Percentiles rank a stretch among this genome's conserved stretches.
These are phyloP conservation scores for Alces alces DNA, from an alignment of 2,113 vertebrate genomes.

Conservation along the genomic window DNA sequence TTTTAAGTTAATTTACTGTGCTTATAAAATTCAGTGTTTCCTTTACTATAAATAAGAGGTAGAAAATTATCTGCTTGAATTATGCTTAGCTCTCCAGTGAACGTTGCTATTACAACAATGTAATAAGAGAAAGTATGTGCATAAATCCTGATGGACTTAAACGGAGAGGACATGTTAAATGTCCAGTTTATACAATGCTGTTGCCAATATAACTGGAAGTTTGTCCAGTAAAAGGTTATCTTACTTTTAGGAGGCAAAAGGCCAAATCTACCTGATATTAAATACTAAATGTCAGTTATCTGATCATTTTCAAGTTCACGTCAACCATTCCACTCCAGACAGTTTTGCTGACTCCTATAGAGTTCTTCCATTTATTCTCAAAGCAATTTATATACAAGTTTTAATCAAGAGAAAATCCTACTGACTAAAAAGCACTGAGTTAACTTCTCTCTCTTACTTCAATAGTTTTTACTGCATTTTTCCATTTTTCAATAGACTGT, in stretches of 20 bases:
- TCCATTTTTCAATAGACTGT: not conserved
- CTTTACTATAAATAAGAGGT: not conserved
- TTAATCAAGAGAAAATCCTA: slow-evolving; percentile 1
- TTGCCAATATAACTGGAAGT: not conserved
- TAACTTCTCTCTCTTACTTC: not conserved
- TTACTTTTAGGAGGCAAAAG: not conserved
- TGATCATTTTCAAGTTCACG: slow-evolving; percentile 1
- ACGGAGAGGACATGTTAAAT: not conserved
- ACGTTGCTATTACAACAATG: not conserved
- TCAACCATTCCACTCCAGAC: not conserved
- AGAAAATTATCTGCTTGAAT: not conserved
- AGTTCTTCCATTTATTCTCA: not conserved
- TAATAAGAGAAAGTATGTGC: not conserved
- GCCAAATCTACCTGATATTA: not conserved
- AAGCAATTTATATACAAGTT: not conserved
- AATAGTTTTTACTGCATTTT: slow-evolving; percentile 8
- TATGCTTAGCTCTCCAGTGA: not conserved
- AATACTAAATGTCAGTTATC: not conserved
- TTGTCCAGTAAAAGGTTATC: not conserved
- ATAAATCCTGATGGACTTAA: not conserved
- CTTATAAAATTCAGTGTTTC: not conserved
- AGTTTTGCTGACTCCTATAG: not conserved
- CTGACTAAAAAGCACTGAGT: not conserved
- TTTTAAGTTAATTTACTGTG: not conserved
- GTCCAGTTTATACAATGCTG: not conserved